phyloP scores from a whole-genome alignment of 1,140 invertebrate genomes.

The Acromyrmex heyeri region DNA sequence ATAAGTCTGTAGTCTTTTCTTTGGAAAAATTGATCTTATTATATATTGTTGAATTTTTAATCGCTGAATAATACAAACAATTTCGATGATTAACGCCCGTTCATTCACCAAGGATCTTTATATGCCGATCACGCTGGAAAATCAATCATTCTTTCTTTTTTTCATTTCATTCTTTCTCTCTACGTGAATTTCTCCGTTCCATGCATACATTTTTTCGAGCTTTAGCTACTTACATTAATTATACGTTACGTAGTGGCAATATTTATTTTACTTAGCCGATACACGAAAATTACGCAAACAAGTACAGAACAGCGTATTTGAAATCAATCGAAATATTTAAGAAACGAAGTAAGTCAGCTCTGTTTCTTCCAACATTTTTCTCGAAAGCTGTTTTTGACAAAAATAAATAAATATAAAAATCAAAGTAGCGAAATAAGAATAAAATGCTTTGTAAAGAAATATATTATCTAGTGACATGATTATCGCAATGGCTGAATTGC shows the following conservation, averaged over 20 bases:
- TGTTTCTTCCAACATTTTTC: background rate
- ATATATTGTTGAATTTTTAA: constrained; percentile 12
- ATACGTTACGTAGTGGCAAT: constrained; percentile 49
- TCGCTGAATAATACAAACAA: constrained; percentile 12
- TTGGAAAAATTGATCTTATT: constrained; percentile 60
- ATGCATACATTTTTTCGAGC: constrained; percentile 39
- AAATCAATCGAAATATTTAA: constrained; percentile 72
- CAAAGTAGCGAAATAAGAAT: background rate
- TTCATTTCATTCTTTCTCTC: background rate
- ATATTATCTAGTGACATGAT: background rate
- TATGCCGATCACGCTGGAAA: constrained; percentile 36
- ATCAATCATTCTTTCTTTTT: constrained; percentile 31
- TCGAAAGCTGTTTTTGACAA: background rate
- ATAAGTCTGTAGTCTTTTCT: constrained; percentile 52
- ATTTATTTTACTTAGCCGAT: constrained; percentile 61
- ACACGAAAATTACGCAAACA: constrained; percentile 72
- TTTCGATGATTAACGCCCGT: background rate
- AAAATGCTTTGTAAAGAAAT: background rate
- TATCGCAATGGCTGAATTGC: background rate
- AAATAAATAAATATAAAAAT: background rate
- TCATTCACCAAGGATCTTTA: constrained; percentile 58
- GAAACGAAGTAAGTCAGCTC: constrained; percentile 65
- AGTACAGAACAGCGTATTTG: constrained; percentile 78
- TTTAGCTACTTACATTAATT: constrained; percentile 46
- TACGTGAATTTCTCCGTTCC: background rate